Conservation (phyloP, 1,140 invertebrate species). For the Ylistrum balloti region DNA sequence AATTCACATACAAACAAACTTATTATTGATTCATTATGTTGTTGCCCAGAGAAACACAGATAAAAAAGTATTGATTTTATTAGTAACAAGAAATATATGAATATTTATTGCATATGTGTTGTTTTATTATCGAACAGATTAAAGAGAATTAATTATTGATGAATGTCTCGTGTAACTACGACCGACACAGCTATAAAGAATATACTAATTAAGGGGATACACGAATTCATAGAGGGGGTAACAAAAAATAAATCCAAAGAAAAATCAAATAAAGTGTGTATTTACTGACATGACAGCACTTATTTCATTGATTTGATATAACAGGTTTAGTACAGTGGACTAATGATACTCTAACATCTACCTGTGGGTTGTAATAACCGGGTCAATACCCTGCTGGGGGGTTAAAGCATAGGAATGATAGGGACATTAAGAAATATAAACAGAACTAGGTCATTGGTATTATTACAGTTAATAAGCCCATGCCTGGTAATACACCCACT, state of each 20-base stretch:
- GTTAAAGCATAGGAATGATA: too few relatives aligned
- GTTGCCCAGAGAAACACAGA: background rate
- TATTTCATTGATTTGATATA: background rate
- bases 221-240: background rate
- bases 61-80: constrained; percentile 34
- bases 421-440: too few relatives aligned
- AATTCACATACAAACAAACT: background rate
- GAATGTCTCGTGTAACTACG: background rate
- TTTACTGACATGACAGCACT: background rate
- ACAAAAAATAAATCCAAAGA: background rate
- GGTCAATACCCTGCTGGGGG: background rate
- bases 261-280: background rate
- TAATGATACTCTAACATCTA: too few relatives aligned
- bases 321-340: too few relatives aligned
- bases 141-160: constrained; percentile 11
- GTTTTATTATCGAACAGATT: constrained; percentile 10
- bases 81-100: background rate
- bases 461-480: too few relatives aligned
- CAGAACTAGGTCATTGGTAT: too few relatives aligned
- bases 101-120: background rate
- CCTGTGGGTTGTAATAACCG: too few relatives aligned
- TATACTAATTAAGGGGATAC: background rate
- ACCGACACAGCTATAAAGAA: background rate
- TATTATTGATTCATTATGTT: background rate
- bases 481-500: too few relatives aligned